Conservation (phyloP, 2,888 invertebrate genomes). For the Aphodius sticticus region DNA sequence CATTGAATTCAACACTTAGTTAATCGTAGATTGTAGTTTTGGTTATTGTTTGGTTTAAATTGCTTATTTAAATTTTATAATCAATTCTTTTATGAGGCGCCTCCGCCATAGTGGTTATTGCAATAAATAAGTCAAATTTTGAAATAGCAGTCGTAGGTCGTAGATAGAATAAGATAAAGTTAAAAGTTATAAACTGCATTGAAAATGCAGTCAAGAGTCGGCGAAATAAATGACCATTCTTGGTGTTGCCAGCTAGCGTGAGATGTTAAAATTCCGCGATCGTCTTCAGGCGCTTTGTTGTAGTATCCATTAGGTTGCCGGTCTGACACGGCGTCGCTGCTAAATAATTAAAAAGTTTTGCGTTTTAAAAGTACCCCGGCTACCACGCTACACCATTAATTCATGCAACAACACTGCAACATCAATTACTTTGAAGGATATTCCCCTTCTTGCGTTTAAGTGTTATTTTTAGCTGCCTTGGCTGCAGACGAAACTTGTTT, state of each 20-base stretch:
- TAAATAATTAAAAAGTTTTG: constrained; percentile 4
- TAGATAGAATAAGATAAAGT: neutral
- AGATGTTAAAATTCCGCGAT: neutral
- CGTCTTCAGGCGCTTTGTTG: neutral
- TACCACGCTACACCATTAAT: neutral
- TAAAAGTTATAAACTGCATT: neutral
- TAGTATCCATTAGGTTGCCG: neutral
- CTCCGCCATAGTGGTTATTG: too few species aligned
- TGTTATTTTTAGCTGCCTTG: neutral
- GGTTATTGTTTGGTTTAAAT: too few species aligned
- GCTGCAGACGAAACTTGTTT: neutral
- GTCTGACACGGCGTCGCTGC: neutral
- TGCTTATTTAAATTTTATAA: too few species aligned
- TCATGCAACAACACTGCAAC: neutral
- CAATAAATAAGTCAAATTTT: neutral
- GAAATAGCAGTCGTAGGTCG: neutral
- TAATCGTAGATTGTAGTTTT: too few species aligned
- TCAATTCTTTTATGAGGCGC: too few species aligned
- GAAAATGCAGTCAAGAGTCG: neutral
- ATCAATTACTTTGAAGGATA: neutral
- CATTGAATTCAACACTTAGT: too few species aligned
- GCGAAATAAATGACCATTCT: neutral
- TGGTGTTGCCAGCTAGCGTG: neutral
- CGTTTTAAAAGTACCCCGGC: neutral
- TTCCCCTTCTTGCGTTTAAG: neutral